A percentile compares a stretch with the other conserved stretches of the same genome.
These are phyloP conservation scores for Pentalonia nigronervosa DNA, from an alignment of 1,140 invertebrate species.

Conservation along the genomic window DNA sequence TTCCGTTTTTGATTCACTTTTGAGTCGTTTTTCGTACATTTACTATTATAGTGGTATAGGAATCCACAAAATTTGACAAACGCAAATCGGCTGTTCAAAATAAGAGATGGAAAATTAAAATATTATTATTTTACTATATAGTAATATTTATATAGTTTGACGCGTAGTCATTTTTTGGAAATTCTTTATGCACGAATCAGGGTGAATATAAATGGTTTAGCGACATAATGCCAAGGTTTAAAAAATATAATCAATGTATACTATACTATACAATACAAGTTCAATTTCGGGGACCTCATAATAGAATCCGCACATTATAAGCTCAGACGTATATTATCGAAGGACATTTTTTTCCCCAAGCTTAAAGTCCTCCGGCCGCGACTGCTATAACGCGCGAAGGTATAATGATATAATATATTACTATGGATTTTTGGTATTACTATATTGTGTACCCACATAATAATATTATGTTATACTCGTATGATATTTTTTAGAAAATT, in stretches of 20 bases:
- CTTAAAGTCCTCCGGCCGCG: not conserved
- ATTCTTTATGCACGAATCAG: not conserved
- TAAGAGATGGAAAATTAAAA: too few species aligned
- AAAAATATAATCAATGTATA: not conserved
- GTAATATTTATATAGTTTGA: not conserved
- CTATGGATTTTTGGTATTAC: not conserved
- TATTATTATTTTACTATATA: not conserved
- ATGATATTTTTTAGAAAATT: not conserved
- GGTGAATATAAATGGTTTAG: too few species aligned
- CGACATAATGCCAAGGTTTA: too few species aligned
- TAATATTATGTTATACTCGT: not conserved
- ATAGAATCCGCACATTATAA: not conserved
- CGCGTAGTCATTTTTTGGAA: not conserved
- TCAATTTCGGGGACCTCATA: not conserved
- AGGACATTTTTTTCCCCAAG: not conserved
- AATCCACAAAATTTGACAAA: too few species aligned
- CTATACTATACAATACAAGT: not conserved
- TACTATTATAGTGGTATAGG: too few species aligned
- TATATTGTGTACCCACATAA: not conserved
- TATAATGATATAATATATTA: not conserved
- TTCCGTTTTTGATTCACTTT: not conserved
- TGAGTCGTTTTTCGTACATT: not conserved
- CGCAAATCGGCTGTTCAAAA: too few species aligned
- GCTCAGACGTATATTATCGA: too few species aligned
- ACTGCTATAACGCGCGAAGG: not conserved